Percentiles rank a stretch among this genome's conserved stretches.
These are phyloP conservation scores for Drosophila helvetica DNA, from an alignment of 2,888 invertebrate genomes.

Conservation along the genomic window DNA sequence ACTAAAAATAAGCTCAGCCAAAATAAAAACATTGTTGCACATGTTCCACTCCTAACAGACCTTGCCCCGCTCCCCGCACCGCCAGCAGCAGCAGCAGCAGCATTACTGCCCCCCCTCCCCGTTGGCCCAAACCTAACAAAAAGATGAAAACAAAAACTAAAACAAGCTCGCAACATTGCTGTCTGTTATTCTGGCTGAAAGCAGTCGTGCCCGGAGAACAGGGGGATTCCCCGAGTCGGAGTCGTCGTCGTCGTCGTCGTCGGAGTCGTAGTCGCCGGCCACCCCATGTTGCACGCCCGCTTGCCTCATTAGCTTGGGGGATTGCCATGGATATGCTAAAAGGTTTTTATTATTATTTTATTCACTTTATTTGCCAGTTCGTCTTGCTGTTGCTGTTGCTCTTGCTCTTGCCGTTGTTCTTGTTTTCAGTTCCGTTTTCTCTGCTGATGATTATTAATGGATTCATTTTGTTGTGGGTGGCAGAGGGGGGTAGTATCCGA, in stretches of 20 bases:
- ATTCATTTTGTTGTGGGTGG: conserved; percentile 8
- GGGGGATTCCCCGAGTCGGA: conserved; percentile 16
- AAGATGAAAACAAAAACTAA: conserved; percentile 23
- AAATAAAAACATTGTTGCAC: conserved; percentile 76
- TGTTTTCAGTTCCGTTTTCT: conserved; percentile 1
- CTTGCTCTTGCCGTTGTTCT: not conserved
- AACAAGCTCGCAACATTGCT: conserved; percentile 48
- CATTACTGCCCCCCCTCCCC: not conserved
- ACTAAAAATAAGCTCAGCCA: conserved; percentile 71
- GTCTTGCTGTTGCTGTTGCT: not conserved
- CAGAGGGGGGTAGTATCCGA: not conserved
- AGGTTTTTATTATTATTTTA: conserved; percentile 47
- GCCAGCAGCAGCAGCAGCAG: not conserved
- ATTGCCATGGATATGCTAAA: conserved; percentile 41
- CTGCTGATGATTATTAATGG: conserved; percentile 43
- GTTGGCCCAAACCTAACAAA: conserved; percentile 5
- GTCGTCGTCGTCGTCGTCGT: not conserved
- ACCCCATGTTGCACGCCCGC: conserved; percentile 5
- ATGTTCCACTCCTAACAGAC: conserved; percentile 40
- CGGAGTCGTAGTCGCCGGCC: not conserved
- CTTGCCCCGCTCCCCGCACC: not conserved
- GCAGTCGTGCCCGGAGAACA: not conserved
- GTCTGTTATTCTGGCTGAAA: conserved; percentile 22
- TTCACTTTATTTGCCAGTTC: conserved; percentile 27
- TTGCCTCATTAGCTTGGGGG: conserved; percentile 47